Percentiles rank a stretch among this genome's conserved stretches.
These are phyloP conservation scores for Melanerpes formicivorus DNA, from an alignment of 2,113 vertebrate genomes.

Conservation along the genomic window DNA sequence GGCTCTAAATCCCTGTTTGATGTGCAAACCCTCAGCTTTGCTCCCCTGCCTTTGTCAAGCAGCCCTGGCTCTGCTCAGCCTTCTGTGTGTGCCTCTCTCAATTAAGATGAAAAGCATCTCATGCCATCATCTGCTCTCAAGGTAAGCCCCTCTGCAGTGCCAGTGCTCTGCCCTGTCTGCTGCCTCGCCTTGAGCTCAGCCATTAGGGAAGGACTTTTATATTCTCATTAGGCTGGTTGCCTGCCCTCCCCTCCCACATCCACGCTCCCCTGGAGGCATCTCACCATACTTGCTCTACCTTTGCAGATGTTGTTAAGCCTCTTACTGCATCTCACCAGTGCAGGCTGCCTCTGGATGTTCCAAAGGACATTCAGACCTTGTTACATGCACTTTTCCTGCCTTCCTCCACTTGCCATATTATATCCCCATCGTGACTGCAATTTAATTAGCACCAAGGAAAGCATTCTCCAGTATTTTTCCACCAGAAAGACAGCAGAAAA, in stretches of 20 bases:
- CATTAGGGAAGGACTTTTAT: neutral
- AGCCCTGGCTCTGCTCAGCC: slow-evolving; percentile 55
- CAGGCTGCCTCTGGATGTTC: neutral
- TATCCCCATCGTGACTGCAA: neutral
- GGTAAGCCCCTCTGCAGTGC: slow-evolving; percentile 72
- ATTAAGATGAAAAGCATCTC: slow-evolving; percentile 75
- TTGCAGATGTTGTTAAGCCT: slow-evolving; percentile 20
- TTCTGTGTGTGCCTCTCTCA: slow-evolving; percentile 31
- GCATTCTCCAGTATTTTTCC: neutral
- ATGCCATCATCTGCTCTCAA: slow-evolving; percentile 59
- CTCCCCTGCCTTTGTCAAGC: slow-evolving; percentile 65
- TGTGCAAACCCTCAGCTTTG: slow-evolving; percentile 84
- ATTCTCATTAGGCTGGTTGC: neutral
- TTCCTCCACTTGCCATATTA: neutral
- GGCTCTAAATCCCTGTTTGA: slow-evolving; percentile 85
- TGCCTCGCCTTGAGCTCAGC: slow-evolving; percentile 60
- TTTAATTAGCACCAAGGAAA: neutral
- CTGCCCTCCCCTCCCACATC: neutral
- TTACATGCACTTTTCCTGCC: neutral
- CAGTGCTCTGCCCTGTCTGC: slow-evolving; percentile 56
- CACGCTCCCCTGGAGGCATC: neutral
- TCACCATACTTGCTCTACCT: neutral
- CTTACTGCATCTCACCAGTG: neutral
- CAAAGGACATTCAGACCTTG: neutral
- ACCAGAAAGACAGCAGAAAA: neutral